Percentiles rank a stretch among this genome's conserved stretches.
Evolutionary conservation across 2,113 vertebrate species (phyloP).

Genomic region (Sinosuthora webbiana): DNA sequence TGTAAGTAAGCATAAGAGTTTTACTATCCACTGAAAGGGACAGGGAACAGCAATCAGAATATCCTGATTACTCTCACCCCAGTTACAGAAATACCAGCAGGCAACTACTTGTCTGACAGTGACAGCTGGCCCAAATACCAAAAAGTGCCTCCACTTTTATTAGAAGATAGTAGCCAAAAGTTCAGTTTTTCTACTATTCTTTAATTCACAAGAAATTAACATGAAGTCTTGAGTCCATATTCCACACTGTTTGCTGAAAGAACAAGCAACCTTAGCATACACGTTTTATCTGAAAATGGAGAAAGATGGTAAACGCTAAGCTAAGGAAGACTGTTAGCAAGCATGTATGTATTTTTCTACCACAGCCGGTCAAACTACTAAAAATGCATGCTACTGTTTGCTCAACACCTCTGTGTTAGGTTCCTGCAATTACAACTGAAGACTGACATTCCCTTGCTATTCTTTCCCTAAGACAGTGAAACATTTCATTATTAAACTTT

Average conservation of each 20-base stretch:
- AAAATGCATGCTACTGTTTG: neutral
- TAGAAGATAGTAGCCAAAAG: slow-evolving; percentile 41
- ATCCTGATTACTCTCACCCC: neutral
- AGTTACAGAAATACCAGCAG: slow-evolving; percentile 3
- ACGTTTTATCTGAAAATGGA: neutral
- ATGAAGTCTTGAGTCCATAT: neutral
- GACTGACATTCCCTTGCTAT: neutral
- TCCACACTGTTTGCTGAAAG: neutral
- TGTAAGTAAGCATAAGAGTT: neutral
- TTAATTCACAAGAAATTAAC: neutral
- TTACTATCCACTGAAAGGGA: neutral
- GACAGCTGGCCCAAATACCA: slow-evolving; percentile 58
- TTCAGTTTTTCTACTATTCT: neutral
- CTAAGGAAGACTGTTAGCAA: neutral
- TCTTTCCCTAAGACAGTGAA: neutral
- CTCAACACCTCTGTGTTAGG: neutral
- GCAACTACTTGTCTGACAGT: slow-evolving; percentile 45
- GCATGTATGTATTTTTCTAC: neutral
- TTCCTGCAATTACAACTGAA: neutral
- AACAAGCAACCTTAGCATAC: neutral
- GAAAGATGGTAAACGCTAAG: neutral
- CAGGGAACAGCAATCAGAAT: neutral
- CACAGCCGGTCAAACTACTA: neutral
- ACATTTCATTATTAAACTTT: neutral
- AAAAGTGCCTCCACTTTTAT: slow-evolving; percentile 51